Base-by-base conservation (phyloP, 2,888 invertebrate species). In the Coelogynopora nodosa region DNA sequence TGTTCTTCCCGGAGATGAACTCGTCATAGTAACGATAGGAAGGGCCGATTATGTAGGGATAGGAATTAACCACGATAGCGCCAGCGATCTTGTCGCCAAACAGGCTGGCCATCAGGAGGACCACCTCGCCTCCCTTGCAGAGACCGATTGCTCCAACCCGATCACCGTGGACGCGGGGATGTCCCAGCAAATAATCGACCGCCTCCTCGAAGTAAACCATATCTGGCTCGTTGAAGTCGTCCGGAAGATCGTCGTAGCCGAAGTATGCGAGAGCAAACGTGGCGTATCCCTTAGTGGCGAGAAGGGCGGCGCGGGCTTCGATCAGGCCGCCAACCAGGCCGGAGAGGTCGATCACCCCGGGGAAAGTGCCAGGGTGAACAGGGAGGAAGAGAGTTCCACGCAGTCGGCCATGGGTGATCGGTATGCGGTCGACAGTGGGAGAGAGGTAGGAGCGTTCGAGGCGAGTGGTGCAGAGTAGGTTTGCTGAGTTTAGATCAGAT, bases 271-370 rank as follows among this genome's bases (percentile, higher is more conserved):
- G 88, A 30, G 90, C 88, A 5, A 90, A 88, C 5, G 89, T 83
- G 2, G 88, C 89, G 85, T 90, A 89, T 0, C 91, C 91, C 2
- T 89, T 86, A 0, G 90, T 90, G 2, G 91, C 90, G 0, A 91
- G 88, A 13, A 91, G 88, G 5, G 90, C 89, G 13, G 90, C 89
- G 13, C 91, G 88, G 85, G 87, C 89, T 84, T 90, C 90, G 23
- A 89, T 88, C 2, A 90, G 30, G 0, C 90, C 91, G 0, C 90
- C 91, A 0, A 89, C 89, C 23, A 89, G 88, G 0, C 91, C 91
- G 88, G 90, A 91, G 88, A 91, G 84, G 86, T 91, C 91, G 82
- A 91, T 89, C 0, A 90, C 89, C 0, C 89, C 90, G 5, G 90
- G 90, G 84, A 89, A 90, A 29, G 90, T 89, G 1, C 90, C 13